phyloP scores from a whole-genome alignment of 1,140 invertebrate genomes.

The Drosophila kepulauana region DNA sequence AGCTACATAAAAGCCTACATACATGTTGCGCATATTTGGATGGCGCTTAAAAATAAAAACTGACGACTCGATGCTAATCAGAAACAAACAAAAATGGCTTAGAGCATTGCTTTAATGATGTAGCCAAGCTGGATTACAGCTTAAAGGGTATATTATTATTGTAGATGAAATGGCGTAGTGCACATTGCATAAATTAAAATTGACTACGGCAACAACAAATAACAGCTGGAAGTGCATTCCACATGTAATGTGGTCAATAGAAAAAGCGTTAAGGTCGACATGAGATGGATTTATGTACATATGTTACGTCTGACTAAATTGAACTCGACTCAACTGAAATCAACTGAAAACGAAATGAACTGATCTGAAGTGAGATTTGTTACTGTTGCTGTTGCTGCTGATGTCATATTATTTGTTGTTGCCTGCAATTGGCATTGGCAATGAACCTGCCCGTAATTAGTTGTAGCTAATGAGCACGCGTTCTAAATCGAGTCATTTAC shows the following conservation, averaged over 20 bases:
- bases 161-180: conserved; percentile 49
- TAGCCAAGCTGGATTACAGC: not conserved
- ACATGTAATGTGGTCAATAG: conserved; percentile 13
- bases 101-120: not conserved
- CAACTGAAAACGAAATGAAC: conserved; percentile 22
- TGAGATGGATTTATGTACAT: conserved; percentile 35
- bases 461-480: conserved; percentile 59
- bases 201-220: conserved; percentile 7
- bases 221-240: conserved; percentile 57
- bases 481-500: conserved; percentile 47
- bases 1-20: not conserved
- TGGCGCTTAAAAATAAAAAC: not conserved
- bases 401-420: conserved; percentile 58
- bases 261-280: conserved; percentile 23
- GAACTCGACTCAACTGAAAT: not conserved
- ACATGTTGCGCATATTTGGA: conserved; percentile 7
- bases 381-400: conserved; percentile 31
- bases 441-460: conserved; percentile 74
- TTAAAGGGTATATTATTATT: conserved; percentile 25
- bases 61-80: not conserved
- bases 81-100: not conserved
- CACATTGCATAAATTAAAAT: conserved; percentile 66
- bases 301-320: conserved; percentile 2
- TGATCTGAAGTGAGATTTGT: conserved; percentile 13
- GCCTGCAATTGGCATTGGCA: conserved; percentile 78